Evolutionary conservation across 1,140 invertebrate genomes (phyloP).

Genomic region (Heliconius himera): DNA sequence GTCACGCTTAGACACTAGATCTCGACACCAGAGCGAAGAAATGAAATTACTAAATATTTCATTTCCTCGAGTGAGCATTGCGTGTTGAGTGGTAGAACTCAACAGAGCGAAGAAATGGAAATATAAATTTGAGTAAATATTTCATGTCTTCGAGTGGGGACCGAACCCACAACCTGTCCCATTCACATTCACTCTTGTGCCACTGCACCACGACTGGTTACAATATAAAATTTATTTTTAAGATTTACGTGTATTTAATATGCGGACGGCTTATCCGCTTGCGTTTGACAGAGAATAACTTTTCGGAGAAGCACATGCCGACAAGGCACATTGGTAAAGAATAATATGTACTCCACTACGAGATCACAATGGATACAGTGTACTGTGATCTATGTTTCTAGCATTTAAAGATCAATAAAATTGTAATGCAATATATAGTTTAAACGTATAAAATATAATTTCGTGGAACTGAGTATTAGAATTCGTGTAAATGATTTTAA

Average conservation of each 20-base stretch:
- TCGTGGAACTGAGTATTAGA: neutral
- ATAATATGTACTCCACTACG: neutral
- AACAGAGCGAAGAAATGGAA: no score
- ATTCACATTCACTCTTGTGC: no score
- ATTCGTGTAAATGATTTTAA: no score
- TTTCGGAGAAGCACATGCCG: slow-evolving; percentile 54
- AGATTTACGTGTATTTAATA: slow-evolving; percentile 8
- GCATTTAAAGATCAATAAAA: slow-evolving; percentile 5
- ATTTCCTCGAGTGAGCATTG: no score
- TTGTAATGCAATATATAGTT: slow-evolving; percentile 37
- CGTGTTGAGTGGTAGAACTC: no score
- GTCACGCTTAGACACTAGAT: no score
- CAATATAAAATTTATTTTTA: neutral
- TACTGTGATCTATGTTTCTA: slow-evolving; percentile 23
- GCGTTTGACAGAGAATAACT: slow-evolving; percentile 48
- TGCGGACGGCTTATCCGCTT: slow-evolving; percentile 33
- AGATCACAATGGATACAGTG: neutral
- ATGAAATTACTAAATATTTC: no score
- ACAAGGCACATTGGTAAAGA: slow-evolving; percentile 30
- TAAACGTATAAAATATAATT: slow-evolving; percentile 44
- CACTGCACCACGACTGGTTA: no score
- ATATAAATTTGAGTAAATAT: no score
- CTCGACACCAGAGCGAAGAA: no score
- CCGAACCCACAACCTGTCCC: no score
- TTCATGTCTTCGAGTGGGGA: no score